Conservation (phyloP, 2,888 invertebrate species). For the Cistogaster globosa region DNA sequence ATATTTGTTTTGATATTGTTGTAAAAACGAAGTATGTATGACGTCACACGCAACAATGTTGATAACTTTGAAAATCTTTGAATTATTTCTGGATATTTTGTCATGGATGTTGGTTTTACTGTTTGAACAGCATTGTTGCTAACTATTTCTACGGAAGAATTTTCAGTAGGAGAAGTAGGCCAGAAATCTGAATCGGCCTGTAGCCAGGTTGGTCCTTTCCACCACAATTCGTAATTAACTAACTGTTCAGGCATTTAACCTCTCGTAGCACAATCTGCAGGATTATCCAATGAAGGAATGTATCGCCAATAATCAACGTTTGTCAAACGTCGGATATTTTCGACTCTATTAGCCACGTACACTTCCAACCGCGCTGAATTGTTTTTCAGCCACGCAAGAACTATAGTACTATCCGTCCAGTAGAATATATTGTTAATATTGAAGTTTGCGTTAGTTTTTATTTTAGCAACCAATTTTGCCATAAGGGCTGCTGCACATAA, state of each 20-base stretch:
- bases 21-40: constrained; percentile 16
- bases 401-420: constrained; percentile 47
- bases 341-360: constrained; percentile 38
- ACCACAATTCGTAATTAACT: constrained; percentile 23
- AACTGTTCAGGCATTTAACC: constrained; percentile 1
- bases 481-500: constrained; percentile 19
- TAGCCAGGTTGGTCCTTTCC: constrained; percentile 41
- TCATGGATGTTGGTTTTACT: neutral
- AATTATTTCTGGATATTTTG: neutral
- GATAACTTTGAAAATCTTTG: constrained; percentile 9
- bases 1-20: constrained; percentile 9
- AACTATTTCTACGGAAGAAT: neutral
- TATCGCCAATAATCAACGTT: constrained; percentile 8
- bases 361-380: constrained; percentile 28
- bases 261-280: no score
- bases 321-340: constrained; percentile 11
- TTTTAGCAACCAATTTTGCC: constrained; percentile 13
- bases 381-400: constrained; percentile 45
- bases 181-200: neutral
- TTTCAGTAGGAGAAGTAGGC: constrained; percentile 8
- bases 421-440: neutral
- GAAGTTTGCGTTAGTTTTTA: no score
- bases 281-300: no score
- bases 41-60: constrained; percentile 3
- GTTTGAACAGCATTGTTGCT: constrained; percentile 1